Evolutionary conservation across 2,888 invertebrate species (phyloP).

Genomic region (Ectobius pallidus): DNA sequence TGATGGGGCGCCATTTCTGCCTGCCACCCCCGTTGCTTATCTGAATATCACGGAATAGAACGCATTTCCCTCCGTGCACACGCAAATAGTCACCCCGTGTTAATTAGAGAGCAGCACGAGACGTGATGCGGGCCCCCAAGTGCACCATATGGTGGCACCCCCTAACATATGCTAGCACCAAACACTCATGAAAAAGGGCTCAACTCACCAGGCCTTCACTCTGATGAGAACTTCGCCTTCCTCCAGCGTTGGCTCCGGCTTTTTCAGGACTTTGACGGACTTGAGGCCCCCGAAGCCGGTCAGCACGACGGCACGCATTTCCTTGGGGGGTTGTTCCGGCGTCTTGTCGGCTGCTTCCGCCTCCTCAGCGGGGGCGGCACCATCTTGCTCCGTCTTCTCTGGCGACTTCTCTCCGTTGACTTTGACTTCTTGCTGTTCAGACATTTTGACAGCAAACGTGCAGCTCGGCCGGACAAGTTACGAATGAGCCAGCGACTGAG

Average conservation of each 20-base stretch:
- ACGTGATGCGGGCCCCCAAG: no score
- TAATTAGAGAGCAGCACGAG: no score
- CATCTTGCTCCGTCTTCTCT: slow-evolving; percentile 64
- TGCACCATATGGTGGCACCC: slow-evolving; percentile 9
- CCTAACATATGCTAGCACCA: background rate
- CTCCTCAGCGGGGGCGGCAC: slow-evolving; percentile 55
- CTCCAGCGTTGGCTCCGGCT: slow-evolving; percentile 73
- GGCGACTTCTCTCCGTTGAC: slow-evolving; percentile 54
- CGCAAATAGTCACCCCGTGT: no score
- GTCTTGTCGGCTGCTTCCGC: slow-evolving; percentile 45
- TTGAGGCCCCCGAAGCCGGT: slow-evolving; percentile 87
- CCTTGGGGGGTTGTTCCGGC: slow-evolving; percentile 69
- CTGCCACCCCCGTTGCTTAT: no score
- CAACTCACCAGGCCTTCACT: slow-evolving; percentile 84
- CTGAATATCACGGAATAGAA: no score
- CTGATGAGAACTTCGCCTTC: slow-evolving; percentile 82
- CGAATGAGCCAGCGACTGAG: no score
- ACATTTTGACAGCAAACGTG: slow-evolving; percentile 24
- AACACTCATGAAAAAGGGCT: background rate
- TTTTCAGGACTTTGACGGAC: slow-evolving; percentile 81
- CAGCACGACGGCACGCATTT: slow-evolving; percentile 84
- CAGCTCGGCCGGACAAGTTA: no score
- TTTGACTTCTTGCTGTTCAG: slow-evolving; percentile 45
- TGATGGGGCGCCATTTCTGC: no score
- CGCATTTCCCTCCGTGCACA: no score